Conservation (phyloP, 2,113 vertebrate genomes). For the Ibidorhyncha struthersii region DNA sequence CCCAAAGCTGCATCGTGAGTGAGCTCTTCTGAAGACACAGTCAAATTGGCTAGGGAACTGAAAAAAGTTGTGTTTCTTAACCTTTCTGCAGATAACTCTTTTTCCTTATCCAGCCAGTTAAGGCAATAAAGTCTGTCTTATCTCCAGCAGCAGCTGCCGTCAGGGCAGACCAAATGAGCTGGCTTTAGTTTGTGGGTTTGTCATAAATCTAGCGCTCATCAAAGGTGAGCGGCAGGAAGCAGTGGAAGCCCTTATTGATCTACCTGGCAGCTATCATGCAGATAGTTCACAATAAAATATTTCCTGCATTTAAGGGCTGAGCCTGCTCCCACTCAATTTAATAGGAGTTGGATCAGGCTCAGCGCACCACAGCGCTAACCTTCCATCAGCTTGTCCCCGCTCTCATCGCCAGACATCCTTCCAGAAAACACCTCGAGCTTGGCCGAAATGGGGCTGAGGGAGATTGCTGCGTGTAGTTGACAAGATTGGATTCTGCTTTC, state of each 20-base stretch:
- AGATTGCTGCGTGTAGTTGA: not conserved
- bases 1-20: rapidly evolving
- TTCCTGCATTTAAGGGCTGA: constrained; percentile 29
- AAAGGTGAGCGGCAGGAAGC: constrained; percentile 47
- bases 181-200: constrained; percentile 18
- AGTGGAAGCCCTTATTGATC: constrained; percentile 48
- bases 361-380: not conserved
- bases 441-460: not conserved
- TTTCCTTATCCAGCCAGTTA: constrained; percentile 4
- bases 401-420: not conserved
- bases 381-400: not conserved
- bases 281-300: constrained; percentile 50
- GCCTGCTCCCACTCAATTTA: constrained; percentile 10
- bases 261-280: constrained; percentile 26
- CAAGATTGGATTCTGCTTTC: not conserved
- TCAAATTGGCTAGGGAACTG: not conserved
- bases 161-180: constrained; percentile 1
- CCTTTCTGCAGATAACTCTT: constrained; percentile 5
- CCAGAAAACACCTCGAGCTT: not conserved
- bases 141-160: constrained; percentile 32
- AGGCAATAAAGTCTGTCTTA: constrained; percentile 32
- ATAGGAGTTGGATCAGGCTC: not conserved
- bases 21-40: not conserved
- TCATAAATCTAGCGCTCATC: constrained; percentile 43
- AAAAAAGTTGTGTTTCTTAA: not conserved